Conservation (phyloP, 2,113 vertebrate species). For the Tragelaphus strepsiceros region DNA sequence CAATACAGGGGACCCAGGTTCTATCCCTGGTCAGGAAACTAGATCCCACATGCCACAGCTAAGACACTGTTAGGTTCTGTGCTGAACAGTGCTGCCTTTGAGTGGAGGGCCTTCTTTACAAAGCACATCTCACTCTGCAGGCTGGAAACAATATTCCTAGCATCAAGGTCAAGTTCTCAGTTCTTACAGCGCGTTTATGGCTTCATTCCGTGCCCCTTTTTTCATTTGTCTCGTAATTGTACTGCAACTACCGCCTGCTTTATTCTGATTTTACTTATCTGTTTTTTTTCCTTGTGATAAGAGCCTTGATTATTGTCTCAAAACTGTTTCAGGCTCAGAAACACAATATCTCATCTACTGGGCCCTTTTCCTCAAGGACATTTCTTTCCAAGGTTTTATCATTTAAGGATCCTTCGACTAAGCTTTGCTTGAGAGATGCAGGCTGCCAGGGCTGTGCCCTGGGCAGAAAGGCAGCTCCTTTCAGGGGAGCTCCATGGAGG, state of each 20-base stretch:
- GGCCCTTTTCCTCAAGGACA: not conserved
- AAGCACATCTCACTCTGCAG: rapidly evolving
- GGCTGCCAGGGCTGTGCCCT: rapidly evolving
- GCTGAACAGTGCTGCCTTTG: rapidly evolving
- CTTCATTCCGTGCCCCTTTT: no score
- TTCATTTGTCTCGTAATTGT: not conserved
- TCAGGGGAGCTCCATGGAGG: rapidly evolving
- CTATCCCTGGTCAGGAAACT: not conserved
- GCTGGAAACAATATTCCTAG: not conserved
- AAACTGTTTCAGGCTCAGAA: not conserved
- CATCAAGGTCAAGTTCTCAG: not conserved
- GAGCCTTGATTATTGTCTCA: not conserved
- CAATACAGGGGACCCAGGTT: not conserved
- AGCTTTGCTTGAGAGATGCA: not conserved
- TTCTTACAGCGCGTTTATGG: rapidly evolving
- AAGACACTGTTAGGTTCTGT: not conserved
- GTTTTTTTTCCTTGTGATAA: not conserved
- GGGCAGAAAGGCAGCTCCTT: rapidly evolving
- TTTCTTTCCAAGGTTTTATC: not conserved
- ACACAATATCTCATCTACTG: not conserved
- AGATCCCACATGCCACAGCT: not conserved
- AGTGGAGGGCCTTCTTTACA: not conserved
- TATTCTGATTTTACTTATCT: not conserved
- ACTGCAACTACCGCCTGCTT: not conserved
- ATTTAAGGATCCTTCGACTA: not conserved